Evolutionary conservation across 35 echinoderm and acorn worm species (phyloP), one percentile per base, ranked within the genome.

Genomic region (Patiria miniata): DNA sequence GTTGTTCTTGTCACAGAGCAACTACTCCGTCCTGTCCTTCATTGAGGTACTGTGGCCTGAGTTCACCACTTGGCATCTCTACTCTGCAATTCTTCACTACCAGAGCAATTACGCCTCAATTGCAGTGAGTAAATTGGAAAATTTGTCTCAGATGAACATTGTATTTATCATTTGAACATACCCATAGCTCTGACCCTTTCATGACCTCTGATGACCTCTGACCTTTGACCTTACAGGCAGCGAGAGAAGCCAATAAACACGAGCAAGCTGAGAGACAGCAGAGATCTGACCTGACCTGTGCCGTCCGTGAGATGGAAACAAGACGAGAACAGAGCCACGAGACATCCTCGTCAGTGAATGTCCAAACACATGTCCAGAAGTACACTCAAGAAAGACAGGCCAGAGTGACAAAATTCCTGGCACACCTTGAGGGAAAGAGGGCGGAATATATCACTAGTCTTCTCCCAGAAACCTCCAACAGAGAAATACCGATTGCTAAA

Each of bases 41-140:
- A 86, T 89, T 52, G 89, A 99, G 28, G 96, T 99, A 2, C 47
- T 99, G 23, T 99, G 96, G 96, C 96, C 96, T 51, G 96, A 99
- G 86, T 99, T 94, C 37, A 89, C 96, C 40, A 99, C 94, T 36
- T 99, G 96, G 96, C 92, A 99, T 88, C 68, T 99, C 22, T 99
- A 90, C 83, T 78, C 83, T 6, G 96, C 92, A 61, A 83, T 99
- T 37, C 84, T 99, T 17, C 93, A 99, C 37, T 99, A 99, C 52
- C 96, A 99, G 40, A 89, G 50, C 78, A 94, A 95, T 37, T 77
- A 95, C 26, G 34, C 23, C 36, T 39, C 90, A 82, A 89, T 99
- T 39, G 51, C 89, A 83, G 96, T 94, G 55, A 89, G 60, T 52
- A 12, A 47, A 47, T n/a, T n/a, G n/a, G n/a, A n/a, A n/a, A n/a